These are phyloP conservation scores for Thelaira solivaga DNA, from an alignment of 2,888 invertebrate species.

Conservation along the genomic window DNA sequence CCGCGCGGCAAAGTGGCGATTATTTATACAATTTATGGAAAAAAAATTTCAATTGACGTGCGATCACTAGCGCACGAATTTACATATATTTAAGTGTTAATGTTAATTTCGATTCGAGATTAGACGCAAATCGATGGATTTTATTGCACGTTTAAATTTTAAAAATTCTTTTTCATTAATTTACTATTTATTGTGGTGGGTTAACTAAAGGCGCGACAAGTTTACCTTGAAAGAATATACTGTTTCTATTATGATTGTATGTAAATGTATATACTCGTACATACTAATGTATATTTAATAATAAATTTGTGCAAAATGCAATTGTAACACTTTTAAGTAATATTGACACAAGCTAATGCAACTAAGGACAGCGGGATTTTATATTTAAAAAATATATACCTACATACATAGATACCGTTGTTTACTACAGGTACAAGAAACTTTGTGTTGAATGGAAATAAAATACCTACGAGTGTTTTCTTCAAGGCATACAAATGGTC, in stretches of 20 bases:
- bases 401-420: too few relatives aligned
- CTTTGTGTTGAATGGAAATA: conserved; percentile 15
- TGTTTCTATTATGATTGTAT: conserved; percentile 18
- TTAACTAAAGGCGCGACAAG: conserved; percentile 52
- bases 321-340: too few relatives aligned
- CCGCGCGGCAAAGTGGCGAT: conserved; percentile 62
- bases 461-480: not conserved
- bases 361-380: too few relatives aligned
- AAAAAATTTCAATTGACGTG: conserved; percentile 43
- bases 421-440: too few relatives aligned
- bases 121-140: not conserved
- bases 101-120: conserved; percentile 23
- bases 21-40: conserved; percentile 42
- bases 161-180: conserved; percentile 10
- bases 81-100: conserved; percentile 4
- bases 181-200: conserved; percentile 39
- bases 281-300: not conserved
- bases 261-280: not conserved
- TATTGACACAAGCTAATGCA: too few relatives aligned
- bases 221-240: conserved; percentile 58
- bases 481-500: not conserved
- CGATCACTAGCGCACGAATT: conserved; percentile 47
- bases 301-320: too few relatives aligned
- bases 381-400: too few relatives aligned
- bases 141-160: conserved; percentile 13